Base-by-base conservation (phyloP, 2,888 invertebrate species). In the Leptura quadrifasciata region DNA sequence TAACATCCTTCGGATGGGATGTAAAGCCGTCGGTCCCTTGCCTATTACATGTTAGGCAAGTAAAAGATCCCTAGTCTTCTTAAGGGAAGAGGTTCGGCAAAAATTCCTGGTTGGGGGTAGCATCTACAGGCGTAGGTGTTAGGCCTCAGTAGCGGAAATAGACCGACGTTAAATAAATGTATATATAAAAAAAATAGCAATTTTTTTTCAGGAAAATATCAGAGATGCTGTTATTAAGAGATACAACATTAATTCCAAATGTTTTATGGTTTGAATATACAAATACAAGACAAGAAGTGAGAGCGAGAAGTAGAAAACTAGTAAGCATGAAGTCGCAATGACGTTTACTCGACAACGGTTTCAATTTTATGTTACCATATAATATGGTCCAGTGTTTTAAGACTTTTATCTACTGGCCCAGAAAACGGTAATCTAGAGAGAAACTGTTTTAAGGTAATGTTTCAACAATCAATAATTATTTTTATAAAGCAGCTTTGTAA, bases 261-360 rank as follows among this genome's bases (percentile, higher is more conserved):
- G 95, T 97, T 18, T 88, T 97, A 81, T 97, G 97, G 96, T 97
- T 97, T 88, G 97, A 97, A 88, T 97, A 97, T 88, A 96, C 96
- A 27, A 95, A 95, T 80, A 94, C 95, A 72, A 91, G 96, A 80
- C 94, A 95, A 84, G 97, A 97, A 88, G 94, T 95, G 39, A 92
- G 95, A 80, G 93, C 95, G 9, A 92, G 96, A 79, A 94, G 94
- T 67, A 92, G 95, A 80, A 96, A 96, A 89, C 90, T 95, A 86
- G 94, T 95, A 65, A 94, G 95, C 54, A 92, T 95, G 91, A 95
- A 95, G 90, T 93, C 94, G 12, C 95, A 95, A 93, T 95, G 94
- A 95, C 94, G 93, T 89, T 92, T 92, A 90, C 91, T 92, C 81
- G 71, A 71, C 27, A 71, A 71, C 52, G 61, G 60, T 71, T 76